Percentiles rank a stretch among this genome's conserved stretches.
Evolutionary conservation across 2,888 invertebrate species (phyloP).

Genomic region (Therioaphis trifolii): DNA sequence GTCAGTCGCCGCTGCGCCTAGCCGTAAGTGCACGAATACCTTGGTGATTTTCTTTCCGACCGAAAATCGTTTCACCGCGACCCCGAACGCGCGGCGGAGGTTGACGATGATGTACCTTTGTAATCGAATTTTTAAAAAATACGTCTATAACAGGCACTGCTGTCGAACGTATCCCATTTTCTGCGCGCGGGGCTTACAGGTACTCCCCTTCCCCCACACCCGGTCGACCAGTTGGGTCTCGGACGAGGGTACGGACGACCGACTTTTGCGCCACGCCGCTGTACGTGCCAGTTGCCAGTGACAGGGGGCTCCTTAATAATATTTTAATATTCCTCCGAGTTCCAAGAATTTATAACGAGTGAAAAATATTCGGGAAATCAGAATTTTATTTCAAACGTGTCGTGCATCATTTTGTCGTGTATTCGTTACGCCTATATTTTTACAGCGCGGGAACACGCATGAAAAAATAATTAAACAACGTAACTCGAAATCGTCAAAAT

Average conservation of each 20-base stretch:
- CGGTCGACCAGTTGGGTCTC: constrained; percentile 32
- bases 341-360: constrained; percentile 10
- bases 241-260: background rate
- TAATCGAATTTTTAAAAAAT: constrained; percentile 43
- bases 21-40: too few relatives aligned
- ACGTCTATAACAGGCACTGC: constrained; percentile 29
- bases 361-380: constrained; percentile 12
- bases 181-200: background rate
- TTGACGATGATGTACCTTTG: background rate
- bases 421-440: too few relatives aligned
- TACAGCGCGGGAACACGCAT: too few relatives aligned
- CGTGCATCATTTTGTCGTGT: background rate
- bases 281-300: constrained; percentile 2
- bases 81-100: too few relatives aligned
- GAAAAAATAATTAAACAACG: too few relatives aligned
- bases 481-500: too few relatives aligned
- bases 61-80: background rate
- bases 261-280: too few relatives aligned
- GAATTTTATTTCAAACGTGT: background rate
- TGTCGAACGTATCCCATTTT: background rate
- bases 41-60: background rate
- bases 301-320: constrained; percentile 18
- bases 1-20: too few relatives aligned
- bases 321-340: constrained; percentile 5
- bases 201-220: too few relatives aligned